Percentiles rank a stretch among this genome's conserved stretches.
Conservation (phyloP, 2,888 invertebrate species). For the Lottia scabra region DNA sequence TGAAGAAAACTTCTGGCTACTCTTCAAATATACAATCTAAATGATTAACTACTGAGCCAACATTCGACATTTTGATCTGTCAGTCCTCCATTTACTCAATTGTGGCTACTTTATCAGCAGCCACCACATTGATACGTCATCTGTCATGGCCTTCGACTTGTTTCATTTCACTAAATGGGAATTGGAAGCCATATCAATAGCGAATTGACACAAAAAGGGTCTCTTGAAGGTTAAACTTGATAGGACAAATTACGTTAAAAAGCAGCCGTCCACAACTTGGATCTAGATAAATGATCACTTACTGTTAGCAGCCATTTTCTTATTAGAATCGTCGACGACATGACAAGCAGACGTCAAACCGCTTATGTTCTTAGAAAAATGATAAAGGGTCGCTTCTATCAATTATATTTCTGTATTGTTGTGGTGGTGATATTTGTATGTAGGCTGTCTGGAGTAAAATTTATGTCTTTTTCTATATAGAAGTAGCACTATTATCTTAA, state of each 20-base stretch:
- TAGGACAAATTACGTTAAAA: not conserved
- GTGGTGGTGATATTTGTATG: too few relatives aligned
- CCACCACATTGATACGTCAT: not conserved
- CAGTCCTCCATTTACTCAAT: not conserved
- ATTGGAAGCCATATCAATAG: not conserved
- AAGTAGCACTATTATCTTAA: too few relatives aligned
- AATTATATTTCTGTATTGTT: not conserved
- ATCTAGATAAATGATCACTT: not conserved
- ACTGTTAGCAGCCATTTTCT: too few relatives aligned
- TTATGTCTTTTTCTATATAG: too few relatives aligned
- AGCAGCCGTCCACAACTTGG: not conserved
- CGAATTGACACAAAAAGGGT: conserved; percentile 6
- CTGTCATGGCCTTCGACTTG: not conserved
- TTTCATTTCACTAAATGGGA: not conserved
- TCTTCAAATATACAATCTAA: too few relatives aligned
- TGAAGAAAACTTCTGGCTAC: too few relatives aligned
- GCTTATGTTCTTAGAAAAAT: not conserved
- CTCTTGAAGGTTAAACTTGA: not conserved
- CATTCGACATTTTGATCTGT: not conserved
- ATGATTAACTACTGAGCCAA: too few relatives aligned
- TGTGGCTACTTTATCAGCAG: conserved; percentile 1
- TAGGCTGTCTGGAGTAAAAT: too few relatives aligned
- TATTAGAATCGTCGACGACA: too few relatives aligned
- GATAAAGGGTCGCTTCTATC: not conserved
- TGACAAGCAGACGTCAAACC: not conserved